These are phyloP conservation scores for Dasypogon diadema DNA, from an alignment of 2,888 invertebrate genomes.

Conservation along the genomic window DNA sequence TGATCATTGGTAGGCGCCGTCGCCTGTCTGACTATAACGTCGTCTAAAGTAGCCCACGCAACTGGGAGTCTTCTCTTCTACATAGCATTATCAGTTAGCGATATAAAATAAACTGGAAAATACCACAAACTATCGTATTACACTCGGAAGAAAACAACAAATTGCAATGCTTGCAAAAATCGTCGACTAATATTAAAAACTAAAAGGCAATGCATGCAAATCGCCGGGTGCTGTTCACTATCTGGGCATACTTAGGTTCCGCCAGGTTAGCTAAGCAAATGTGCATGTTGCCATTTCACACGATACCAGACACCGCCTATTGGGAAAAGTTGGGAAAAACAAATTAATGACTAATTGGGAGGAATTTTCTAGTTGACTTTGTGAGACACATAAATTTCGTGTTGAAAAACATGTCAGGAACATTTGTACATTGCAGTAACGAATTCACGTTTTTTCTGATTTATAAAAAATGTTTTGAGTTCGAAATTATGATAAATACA, in stretches of 20 bases:
- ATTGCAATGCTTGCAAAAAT: conserved; percentile 13
- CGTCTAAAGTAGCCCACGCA: conserved; percentile 26
- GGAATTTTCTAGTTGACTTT: background rate
- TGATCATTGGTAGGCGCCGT: conserved; percentile 25
- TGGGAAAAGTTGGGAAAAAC: background rate
- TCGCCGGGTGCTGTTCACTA: background rate
- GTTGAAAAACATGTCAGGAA: background rate
- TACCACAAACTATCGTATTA: conserved; percentile 25
- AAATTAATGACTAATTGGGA: background rate
- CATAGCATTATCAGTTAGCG: background rate
- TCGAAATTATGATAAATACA: background rate
- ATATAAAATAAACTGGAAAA: background rate
- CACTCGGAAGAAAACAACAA: conserved; percentile 18
- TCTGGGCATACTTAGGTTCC: background rate
- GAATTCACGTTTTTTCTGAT: background rate
- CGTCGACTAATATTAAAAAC: conserved; percentile 5
- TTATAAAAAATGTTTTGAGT: background rate
- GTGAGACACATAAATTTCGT: background rate
- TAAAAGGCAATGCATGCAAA: conserved; percentile 17
- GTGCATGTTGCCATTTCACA: conserved; percentile 15
- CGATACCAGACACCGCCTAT: conserved; percentile 1
- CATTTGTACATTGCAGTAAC: background rate
- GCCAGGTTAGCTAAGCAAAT: conserved; percentile 5
- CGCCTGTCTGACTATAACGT: conserved; percentile 18
- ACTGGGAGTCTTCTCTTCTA: background rate